phyloP scores from a whole-genome alignment of 2,113 vertebrate species.

The Nothoprocta perdicaria region DNA sequence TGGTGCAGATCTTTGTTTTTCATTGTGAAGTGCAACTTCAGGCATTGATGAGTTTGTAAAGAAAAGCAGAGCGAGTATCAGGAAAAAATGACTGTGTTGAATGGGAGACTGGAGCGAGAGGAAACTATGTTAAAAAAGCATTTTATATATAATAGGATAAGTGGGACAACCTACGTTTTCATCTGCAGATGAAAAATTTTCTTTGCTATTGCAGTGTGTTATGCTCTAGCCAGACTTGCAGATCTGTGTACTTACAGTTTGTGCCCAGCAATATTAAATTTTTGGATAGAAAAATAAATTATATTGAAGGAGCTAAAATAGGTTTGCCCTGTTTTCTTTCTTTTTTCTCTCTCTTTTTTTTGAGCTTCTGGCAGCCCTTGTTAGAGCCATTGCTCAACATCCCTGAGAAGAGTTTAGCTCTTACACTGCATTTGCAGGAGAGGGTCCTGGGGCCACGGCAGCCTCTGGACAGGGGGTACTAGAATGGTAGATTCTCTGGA shows the following conservation, averaged over 20 bases:
- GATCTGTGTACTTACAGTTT: neutral
- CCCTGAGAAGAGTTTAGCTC: neutral
- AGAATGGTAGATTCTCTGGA: neutral
- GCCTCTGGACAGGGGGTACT: neutral
- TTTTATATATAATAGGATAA: neutral
- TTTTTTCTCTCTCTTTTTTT: neutral
- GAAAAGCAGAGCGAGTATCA: neutral
- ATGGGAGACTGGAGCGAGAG: neutral
- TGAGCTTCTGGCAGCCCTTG: neutral
- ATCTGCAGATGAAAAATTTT: neutral
- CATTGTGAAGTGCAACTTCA: neutral
- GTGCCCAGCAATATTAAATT: neutral
- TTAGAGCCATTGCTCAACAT: neutral
- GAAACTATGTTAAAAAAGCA: neutral
- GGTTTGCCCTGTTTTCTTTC: neutral
- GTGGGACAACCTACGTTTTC: neutral
- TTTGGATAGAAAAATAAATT: neutral
- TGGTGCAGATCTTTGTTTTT: neutral
- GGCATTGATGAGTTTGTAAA: neutral
- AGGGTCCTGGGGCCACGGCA: neutral
- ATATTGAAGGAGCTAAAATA: neutral
- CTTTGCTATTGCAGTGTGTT: neutral
- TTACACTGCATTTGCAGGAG: neutral
- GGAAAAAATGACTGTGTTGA: neutral
- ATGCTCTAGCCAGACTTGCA: rapidly evolving